phyloP scores from a whole-genome alignment of 2,888 invertebrate genomes.

The Coenonympha glycerion region DNA sequence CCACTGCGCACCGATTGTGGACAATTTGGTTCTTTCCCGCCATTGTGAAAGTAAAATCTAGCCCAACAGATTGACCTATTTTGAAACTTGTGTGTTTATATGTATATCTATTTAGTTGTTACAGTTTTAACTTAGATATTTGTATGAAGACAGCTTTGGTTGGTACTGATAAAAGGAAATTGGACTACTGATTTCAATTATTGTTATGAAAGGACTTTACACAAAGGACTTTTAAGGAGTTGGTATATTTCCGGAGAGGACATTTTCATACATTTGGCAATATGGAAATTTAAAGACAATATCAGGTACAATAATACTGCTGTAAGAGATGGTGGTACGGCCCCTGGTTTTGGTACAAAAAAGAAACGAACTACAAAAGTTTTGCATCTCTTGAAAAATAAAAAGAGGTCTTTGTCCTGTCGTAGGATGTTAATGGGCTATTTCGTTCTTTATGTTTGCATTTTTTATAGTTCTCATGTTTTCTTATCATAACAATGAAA shows the following conservation, averaged over 20 bases:
- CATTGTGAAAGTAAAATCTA: slow-evolving; percentile 55
- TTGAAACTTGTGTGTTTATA: slow-evolving; percentile 4
- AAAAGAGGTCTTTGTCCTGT: not conserved
- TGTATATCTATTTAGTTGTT: not conserved
- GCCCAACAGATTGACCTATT: slow-evolving; percentile 22
- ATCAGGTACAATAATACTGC: too few relatives aligned
- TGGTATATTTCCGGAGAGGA: too few relatives aligned
- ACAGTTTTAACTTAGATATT: not conserved
- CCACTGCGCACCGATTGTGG: slow-evolving; percentile 45
- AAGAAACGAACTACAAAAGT: too few relatives aligned
- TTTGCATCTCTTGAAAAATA: not conserved
- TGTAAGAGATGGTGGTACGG: too few relatives aligned
- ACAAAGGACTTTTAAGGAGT: too few relatives aligned
- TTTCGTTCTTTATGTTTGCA: not conserved
- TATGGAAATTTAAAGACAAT: too few relatives aligned
- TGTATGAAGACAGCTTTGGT: not conserved
- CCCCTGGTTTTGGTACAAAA: too few relatives aligned
- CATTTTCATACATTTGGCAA: too few relatives aligned
- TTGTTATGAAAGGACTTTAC: too few relatives aligned
- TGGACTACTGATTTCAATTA: too few relatives aligned
- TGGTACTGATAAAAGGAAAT: not conserved
- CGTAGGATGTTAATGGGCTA: not conserved
- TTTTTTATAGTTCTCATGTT: too few relatives aligned
- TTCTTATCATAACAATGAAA: too few relatives aligned
- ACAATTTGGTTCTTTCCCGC: slow-evolving; percentile 47